phyloP scores from a whole-genome alignment of 2,113 vertebrate species.

The Reinhardtius hippoglossoides region DNA sequence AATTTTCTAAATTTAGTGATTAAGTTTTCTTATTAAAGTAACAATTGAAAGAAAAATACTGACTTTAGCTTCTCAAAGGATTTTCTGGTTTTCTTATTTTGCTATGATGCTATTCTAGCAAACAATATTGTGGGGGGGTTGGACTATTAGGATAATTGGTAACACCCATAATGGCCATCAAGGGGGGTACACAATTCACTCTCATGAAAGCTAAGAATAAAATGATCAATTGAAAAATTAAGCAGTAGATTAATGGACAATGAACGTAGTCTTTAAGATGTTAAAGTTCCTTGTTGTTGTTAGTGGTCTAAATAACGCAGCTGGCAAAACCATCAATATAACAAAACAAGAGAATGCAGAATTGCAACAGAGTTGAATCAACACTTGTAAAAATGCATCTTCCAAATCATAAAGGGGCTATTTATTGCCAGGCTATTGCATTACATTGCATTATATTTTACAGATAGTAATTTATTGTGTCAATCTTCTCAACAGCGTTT shows the following conservation, averaged over 20 bases:
- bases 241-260: no score
- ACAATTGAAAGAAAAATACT: no score
- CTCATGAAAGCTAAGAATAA: background rate
- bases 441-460: conserved; percentile 21
- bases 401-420: background rate
- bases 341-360: background rate
- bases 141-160: background rate
- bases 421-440: background rate
- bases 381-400: conserved; percentile 1
- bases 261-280: no score
- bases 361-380: background rate
- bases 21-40: no score
- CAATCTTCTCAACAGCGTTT: background rate
- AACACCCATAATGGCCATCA: background rate
- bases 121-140: no score
- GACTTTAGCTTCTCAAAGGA: no score
- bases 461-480: conserved; percentile 30
- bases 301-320: no score
- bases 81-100: no score
- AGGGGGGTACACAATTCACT: background rate
- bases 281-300: no score
- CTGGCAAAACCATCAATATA: background rate
- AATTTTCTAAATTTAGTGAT: no score
- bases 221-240: background rate
- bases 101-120: no score